These are phyloP conservation scores for Cynaeus angustus DNA, from an alignment of 2,888 invertebrate genomes.

Conservation along the genomic window DNA sequence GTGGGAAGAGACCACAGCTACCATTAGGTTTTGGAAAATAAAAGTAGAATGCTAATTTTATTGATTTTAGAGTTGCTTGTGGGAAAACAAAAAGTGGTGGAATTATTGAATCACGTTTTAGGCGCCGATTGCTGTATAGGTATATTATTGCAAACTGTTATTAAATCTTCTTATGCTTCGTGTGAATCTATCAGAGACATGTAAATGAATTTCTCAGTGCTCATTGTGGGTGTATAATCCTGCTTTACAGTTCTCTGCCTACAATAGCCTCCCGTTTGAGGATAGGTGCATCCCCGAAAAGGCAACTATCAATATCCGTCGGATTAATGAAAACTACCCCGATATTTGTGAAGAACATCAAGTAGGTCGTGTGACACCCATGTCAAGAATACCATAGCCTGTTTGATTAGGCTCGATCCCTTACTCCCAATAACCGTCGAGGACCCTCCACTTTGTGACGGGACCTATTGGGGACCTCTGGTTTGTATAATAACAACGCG, in stretches of 20 bases:
- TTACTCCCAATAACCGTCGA: slow-evolving; percentile 29
- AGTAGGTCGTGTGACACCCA: slow-evolving; percentile 51
- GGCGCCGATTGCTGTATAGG: too few relatives aligned
- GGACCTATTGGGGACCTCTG: slow-evolving; percentile 37
- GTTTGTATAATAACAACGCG: slow-evolving; percentile 42
- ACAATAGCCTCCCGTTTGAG: slow-evolving; percentile 1
- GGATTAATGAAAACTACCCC: slow-evolving; percentile 44
- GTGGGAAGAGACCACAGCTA: slow-evolving; percentile 36
- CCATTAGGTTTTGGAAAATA: background rate
- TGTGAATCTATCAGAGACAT: too few relatives aligned
- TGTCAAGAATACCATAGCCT: slow-evolving; percentile 42
- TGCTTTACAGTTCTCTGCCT: too few relatives aligned
- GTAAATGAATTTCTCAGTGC: too few relatives aligned
- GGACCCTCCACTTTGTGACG: slow-evolving; percentile 17
- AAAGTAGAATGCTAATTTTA: slow-evolving; percentile 10
- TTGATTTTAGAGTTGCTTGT: slow-evolving; percentile 1
- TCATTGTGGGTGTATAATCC: too few relatives aligned
- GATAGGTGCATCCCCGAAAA: slow-evolving; percentile 31
- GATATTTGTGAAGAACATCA: slow-evolving; percentile 50
- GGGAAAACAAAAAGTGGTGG: background rate
- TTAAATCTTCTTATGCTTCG: too few relatives aligned
- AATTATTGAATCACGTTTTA: too few relatives aligned
- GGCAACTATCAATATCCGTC: slow-evolving; percentile 47
- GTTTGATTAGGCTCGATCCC: slow-evolving; percentile 37
- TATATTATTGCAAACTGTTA: too few relatives aligned